phyloP scores from a whole-genome alignment of 2,888 invertebrate genomes.

The Lithophane leautieri region DNA sequence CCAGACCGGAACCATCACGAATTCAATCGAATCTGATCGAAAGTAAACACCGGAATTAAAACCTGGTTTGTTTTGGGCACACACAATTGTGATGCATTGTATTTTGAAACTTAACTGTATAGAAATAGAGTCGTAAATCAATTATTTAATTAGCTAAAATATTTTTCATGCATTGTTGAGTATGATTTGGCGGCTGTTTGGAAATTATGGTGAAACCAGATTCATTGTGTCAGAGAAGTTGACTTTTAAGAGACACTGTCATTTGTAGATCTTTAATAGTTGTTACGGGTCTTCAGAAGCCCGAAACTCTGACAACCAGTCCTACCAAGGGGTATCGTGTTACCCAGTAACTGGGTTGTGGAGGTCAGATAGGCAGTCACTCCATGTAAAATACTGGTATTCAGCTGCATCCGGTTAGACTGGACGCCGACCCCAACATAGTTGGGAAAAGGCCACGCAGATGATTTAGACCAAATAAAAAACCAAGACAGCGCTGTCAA shows the following conservation, averaged over 20 bases:
- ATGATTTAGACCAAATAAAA: too few species aligned
- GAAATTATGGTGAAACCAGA: background rate
- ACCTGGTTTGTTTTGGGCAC: constrained; percentile 31
- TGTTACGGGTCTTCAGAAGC: too few species aligned
- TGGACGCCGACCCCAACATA: too few species aligned
- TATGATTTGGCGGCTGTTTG: background rate
- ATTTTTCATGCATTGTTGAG: background rate
- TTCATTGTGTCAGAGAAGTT: background rate
- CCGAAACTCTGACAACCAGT: too few species aligned
- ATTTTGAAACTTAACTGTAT: constrained; percentile 9
- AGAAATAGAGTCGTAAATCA: constrained; percentile 12
- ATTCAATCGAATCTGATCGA: constrained; percentile 56
- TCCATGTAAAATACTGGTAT: too few species aligned
- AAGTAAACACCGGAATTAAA: constrained; percentile 58
- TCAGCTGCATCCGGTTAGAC: too few species aligned
- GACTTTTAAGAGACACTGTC: background rate
- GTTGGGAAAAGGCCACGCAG: too few species aligned
- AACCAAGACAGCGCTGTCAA: too few species aligned
- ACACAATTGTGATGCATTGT: constrained; percentile 15
- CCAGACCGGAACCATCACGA: constrained; percentile 21
- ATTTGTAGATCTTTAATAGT: too few species aligned
- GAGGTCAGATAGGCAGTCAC: too few species aligned
- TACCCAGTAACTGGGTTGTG: too few species aligned
- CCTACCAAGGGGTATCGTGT: too few species aligned
- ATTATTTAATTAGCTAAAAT: background rate